A percentile compares a stretch with the other conserved stretches of the same genome.
Conservation (phyloP, 1,140 invertebrate genomes). For the Atopsyche davidsoni region DNA sequence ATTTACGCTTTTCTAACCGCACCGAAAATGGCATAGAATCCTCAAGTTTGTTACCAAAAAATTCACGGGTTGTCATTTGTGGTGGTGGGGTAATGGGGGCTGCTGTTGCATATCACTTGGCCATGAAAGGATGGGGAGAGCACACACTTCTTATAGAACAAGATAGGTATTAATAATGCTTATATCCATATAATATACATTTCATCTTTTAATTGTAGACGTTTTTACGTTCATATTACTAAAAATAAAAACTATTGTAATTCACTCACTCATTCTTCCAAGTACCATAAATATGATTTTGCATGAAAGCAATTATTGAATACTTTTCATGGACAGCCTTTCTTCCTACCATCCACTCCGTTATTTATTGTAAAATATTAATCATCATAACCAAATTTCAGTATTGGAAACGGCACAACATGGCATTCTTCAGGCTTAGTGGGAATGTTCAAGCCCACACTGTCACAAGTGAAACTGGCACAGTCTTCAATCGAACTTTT, state of each 20-base stretch:
- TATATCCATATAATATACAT: not conserved
- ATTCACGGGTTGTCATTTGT: conserved; percentile 75
- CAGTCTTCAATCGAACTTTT: conserved; percentile 82
- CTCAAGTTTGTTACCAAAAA: too few species aligned
- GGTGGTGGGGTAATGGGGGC: conserved; percentile 92
- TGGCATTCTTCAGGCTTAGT: conserved; percentile 84
- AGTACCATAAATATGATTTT: not conserved
- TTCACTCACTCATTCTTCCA: not conserved
- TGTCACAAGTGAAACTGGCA: conserved; percentile 73
- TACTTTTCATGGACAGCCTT: not conserved
- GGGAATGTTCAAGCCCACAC: conserved; percentile 75
- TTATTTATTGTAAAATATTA: not conserved
- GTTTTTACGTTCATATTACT: not conserved
- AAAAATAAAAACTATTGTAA: not conserved
- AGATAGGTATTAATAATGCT: conserved; percentile 40
- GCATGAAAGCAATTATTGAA: not conserved
- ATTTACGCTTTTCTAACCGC: too few species aligned
- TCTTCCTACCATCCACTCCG: not conserved
- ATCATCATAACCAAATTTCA: conserved; percentile 39
- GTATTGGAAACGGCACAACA: conserved; percentile 76
- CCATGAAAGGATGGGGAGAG: conserved; percentile 72
- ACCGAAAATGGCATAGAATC: too few species aligned
- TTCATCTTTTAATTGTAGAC: not conserved
- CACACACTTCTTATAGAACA: conserved; percentile 84
- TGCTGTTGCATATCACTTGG: conserved; percentile 90